Percentiles rank a stretch among this genome's conserved stretches.
These are phyloP conservation scores for Micromys minutus DNA, from an alignment of 2,113 vertebrate species.

Conservation along the genomic window DNA sequence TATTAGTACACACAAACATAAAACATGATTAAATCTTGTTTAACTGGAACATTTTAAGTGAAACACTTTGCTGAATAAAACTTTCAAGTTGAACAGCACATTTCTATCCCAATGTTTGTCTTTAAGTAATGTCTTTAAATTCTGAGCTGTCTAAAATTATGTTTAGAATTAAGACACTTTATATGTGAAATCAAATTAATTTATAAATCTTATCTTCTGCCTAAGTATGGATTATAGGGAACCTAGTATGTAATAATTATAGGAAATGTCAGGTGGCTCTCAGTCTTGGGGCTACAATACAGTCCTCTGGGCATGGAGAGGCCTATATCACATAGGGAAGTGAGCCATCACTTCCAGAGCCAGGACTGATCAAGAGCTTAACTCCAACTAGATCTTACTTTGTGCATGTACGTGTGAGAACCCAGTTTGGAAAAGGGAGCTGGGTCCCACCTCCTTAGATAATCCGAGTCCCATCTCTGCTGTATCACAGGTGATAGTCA, in stretches of 20 bases:
- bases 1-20: conserved; percentile 66
- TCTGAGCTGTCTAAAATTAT: conserved; percentile 52
- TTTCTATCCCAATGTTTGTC: conserved; percentile 35
- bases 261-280: not conserved
- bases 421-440: not conserved
- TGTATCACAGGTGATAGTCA: not conserved
- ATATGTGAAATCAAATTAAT: conserved; percentile 52
- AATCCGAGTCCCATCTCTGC: too few species aligned
- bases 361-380: not conserved
- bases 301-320: not conserved
- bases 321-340: not conserved
- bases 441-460: not conserved
- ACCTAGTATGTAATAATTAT: conserved; percentile 40
- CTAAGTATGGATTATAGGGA: conserved; percentile 5
- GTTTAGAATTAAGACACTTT: not conserved
- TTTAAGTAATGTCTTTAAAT: conserved; percentile 67
- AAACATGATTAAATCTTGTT: conserved; percentile 66
- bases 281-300: not conserved
- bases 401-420: not conserved
- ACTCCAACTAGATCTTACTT: not conserved
- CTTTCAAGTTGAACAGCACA: conserved; percentile 58
- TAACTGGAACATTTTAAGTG: conserved; percentile 61
- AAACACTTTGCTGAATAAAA: conserved; percentile 62
- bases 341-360: not conserved
- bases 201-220: not conserved